Base-by-base conservation (phyloP, 2,113 vertebrate genomes). In the Quiscalus mexicanus region DNA sequence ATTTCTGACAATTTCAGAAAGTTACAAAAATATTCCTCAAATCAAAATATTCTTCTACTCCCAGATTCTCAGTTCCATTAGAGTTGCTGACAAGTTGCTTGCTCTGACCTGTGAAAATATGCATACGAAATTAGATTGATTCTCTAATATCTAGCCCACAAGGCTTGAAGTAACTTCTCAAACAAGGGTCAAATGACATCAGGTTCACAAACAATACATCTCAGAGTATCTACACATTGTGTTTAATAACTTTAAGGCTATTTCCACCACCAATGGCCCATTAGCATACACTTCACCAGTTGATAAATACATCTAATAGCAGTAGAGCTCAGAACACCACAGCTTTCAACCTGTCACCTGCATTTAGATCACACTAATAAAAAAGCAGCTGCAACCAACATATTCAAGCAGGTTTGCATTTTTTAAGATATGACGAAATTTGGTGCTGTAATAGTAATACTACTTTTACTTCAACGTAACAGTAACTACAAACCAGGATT, bases 21-120 rank as follows among this genome's bases (percentile, higher is more conserved):
- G 10, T 75, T 64, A 67, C 15, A 70, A 62, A 89, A 91, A 71
- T 15, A 77, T 27, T 76, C 11, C 65, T 35, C 25, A 67, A 59
- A 74, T 47, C 4, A 63, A 86, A 81, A 52, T 21, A 39, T 12
- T 89, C 85, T 78, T 78, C 56, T 87, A 79, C n/a, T 5, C 3
- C 31, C 65, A 49, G 60, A 84, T 79, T 79, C n/a, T 82, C 67
- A 71, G 20, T 70, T 87, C 59, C 10, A 2, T 59, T 69, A 76
- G 11, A 5, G 9, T 5, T 74, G 39, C 60, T 75, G 56, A 77
- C 42, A 92, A 59, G 55, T 59, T 78, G 75, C 83, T 87, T 67
- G 63, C 60, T 89, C 73, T 28, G 76, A 95, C 83, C 81, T 55
- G 59, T 73, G 60, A 90, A 93, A 93, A 92, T 17, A 97, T 28